phyloP scores from a whole-genome alignment of 1,140 invertebrate genomes.

The Nasonia longicornis region DNA sequence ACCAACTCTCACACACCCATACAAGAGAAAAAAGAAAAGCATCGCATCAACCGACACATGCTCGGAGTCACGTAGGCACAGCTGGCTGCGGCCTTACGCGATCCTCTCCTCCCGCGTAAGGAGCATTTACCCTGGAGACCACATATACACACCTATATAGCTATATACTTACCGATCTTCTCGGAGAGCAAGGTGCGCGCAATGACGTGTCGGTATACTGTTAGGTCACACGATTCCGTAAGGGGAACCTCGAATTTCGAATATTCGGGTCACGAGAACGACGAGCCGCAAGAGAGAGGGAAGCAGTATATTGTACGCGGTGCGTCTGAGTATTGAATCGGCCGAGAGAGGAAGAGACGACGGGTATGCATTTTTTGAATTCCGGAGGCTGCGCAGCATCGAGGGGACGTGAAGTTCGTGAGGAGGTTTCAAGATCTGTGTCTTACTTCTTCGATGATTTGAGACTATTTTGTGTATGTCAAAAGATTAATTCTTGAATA shows the following conservation, averaged over 20 bases:
- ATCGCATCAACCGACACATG: neutral
- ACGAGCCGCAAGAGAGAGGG: neutral
- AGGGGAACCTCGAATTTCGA: constrained; percentile 32
- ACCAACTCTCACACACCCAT: neutral
- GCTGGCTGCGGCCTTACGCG: neutral
- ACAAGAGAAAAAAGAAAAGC: neutral
- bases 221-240: constrained; percentile 41
- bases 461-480: no score
- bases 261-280: constrained; percentile 31
- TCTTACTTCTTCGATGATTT: no score
- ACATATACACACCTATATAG: neutral
- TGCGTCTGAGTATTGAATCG: neutral
- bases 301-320: neutral
- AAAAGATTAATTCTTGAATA: no score
- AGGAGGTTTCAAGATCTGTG: no score
- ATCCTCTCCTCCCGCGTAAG: neutral
- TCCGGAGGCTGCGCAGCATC: neutral
- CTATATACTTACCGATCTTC: neutral
- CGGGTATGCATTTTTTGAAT: constrained; percentile 28
- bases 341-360: neutral
- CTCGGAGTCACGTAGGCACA: neutral
- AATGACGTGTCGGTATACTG: constrained; percentile 29
- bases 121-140: neutral
- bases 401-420: neutral
- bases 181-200: constrained; percentile 24